phyloP scores from a whole-genome alignment of 2,888 invertebrate species.

The Andrena trimmerana region DNA sequence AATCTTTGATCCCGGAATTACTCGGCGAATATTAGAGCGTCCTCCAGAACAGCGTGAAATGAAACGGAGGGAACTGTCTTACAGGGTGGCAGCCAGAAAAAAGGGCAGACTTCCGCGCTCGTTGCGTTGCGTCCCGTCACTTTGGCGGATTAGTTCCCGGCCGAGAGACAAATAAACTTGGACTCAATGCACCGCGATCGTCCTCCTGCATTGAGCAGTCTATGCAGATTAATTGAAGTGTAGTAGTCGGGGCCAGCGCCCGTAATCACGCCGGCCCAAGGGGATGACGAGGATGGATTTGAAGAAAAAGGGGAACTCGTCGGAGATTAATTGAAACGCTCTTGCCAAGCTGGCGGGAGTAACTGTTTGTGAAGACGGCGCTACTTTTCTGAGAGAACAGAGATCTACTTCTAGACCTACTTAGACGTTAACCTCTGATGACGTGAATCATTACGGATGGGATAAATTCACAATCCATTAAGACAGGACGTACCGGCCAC shows the following conservation, averaged over 20 bases:
- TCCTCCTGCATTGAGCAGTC: constrained; percentile 42
- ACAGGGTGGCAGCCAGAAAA: constrained; percentile 9
- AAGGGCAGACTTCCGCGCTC: constrained; percentile 28
- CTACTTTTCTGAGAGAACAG: background rate
- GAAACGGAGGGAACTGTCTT: constrained; percentile 30
- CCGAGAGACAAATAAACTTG: constrained; percentile 56
- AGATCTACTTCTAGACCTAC: background rate
- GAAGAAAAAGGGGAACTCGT: constrained; percentile 43
- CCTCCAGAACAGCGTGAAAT: background rate
- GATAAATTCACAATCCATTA: background rate
- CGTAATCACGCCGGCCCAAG: constrained; percentile 51
- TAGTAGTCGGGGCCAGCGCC: constrained; percentile 46
- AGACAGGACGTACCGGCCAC: background rate
- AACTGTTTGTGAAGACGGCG: constrained; percentile 25
- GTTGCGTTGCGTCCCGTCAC: constrained; percentile 46
- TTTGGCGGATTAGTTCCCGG: constrained; percentile 62
- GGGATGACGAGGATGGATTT: constrained; percentile 56
- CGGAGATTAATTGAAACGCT: constrained; percentile 58
- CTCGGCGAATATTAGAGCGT: background rate
- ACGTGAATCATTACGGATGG: background rate
- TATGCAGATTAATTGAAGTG: constrained; percentile 63
- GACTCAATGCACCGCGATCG: constrained; percentile 53
- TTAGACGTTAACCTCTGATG: constrained; percentile 15
- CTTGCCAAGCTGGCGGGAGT: background rate
- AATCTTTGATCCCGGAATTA: constrained; percentile 11